These are phyloP conservation scores for Noctua janthina DNA, from an alignment of 2,888 invertebrate species.

Conservation along the genomic window DNA sequence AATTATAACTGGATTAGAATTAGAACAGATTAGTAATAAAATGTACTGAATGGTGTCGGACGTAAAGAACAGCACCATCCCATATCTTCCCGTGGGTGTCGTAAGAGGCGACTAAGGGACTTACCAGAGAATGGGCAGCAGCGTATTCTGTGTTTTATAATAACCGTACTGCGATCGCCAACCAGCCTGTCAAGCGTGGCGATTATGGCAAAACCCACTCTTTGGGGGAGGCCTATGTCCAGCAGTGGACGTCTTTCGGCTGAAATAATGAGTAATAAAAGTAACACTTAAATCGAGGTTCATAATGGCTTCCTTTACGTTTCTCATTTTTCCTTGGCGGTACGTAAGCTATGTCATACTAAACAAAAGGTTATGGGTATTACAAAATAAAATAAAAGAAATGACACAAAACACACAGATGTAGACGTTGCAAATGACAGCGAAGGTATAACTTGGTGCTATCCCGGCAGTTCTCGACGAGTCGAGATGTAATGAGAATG, in stretches of 20 bases:
- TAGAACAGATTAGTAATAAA: not conserved
- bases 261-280: not conserved
- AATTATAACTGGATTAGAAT: not conserved
- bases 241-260: too few species aligned
- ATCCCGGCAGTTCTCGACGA: constrained; percentile 43
- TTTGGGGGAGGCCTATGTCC: too few species aligned
- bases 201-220: too few species aligned
- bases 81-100: too few species aligned
- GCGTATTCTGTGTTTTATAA: too few species aligned
- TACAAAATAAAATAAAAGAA: constrained; percentile 22
- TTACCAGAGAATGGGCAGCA: too few species aligned
- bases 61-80: too few species aligned
- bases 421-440: constrained; percentile 32
- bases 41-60: too few species aligned
- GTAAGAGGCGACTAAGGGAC: too few species aligned
- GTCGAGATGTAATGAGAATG: constrained; percentile 62
- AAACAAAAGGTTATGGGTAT: constrained; percentile 4
- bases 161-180: too few species aligned
- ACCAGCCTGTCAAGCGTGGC: too few species aligned
- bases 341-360: not conserved
- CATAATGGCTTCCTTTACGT: not conserved
- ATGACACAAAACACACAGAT: constrained; percentile 36
- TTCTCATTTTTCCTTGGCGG: not conserved
- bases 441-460: constrained; percentile 36
- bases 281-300: not conserved